Evolutionary conservation across 2,797 vertebrate species (phyloP), one percentile per base, ranked within the genome.

Genomic region (Peromyscus eremicus): DNA sequence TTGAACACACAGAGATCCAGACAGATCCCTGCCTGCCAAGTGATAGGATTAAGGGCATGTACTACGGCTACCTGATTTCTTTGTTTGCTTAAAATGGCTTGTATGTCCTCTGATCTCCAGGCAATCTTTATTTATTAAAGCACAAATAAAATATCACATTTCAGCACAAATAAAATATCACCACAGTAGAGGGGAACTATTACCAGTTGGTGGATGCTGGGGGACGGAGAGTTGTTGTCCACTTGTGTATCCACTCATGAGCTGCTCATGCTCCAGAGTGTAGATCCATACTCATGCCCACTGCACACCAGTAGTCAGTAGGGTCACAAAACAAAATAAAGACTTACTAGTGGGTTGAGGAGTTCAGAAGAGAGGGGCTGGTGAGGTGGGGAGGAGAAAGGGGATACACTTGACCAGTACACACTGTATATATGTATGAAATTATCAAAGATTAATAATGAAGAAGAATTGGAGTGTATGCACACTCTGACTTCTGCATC

Each of bases 321-420:
- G 10, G 37, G 37, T 73, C 68, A 57, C 49, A 40, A 40, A 57
- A 57, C 49, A 73, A 71, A 71, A 86, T 2, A 34, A 68, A 71
- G 49, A 29, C 34, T 29, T 23, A 7, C 40, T 49, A 23, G 43
- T 49, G 19, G 43, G 64, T 34, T 49, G 32, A 84, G 37, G 43
- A 16, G 6, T 68, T 49, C 46, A n/a, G 32, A 85, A 68, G 43
- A 25, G 7, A 14, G 29, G 64, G 21, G 34, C 0, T 86, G 46
- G 64, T 17, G 0, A 21, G 1, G 6, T 21, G 29, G 6, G 25
- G 5, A 12, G 25, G 16, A 29, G n/a, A 40, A 4, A 7, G 4
- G 16, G 13, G 17, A 32, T 60, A 32, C 1, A 37, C 13, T 57
- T 73, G n/a, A 73, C 16, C 49, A 23, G 27, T 60, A 10, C 16